Base-by-base conservation (phyloP, 2,113 vertebrate genomes). In the Cranoglanis bouderius region DNA sequence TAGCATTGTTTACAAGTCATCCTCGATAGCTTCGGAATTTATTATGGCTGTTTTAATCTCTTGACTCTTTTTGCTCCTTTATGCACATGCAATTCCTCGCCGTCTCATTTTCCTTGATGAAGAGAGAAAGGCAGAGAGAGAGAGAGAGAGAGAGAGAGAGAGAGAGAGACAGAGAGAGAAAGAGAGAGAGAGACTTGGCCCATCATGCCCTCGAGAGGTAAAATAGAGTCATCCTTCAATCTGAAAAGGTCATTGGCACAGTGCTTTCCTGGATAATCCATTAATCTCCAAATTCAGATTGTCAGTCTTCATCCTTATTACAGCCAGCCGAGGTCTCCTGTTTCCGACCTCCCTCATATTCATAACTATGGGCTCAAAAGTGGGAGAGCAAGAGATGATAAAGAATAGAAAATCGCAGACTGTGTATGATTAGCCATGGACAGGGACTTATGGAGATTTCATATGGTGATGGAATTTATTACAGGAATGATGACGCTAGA, bases 201-300 rank as follows among this genome's bases (percentile, higher is more conserved):
- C 43, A 19, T 91, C 93, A 89, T 92, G 85, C 63, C 88, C 84
- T 90, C 65, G 89, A 88, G 63, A 90, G 92, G 92, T 89, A 93
- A 94, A 92, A 93, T 94, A 90, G 90, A 93, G 91, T 91, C 93
- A 94, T 96, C 91, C 90, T 92, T 95, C 95, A 94, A 93, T 94
- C 92, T 94, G 75, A 88, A 95, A 95, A 95, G 94, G 95, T 96
- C 94, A 93, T 92, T 93, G 92, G 87, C 88, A 87, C 92, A 90
- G 86, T 86, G 87, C 92, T 86, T 91, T 85, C 90, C 87, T 57
- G 80, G 91, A 92, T 89, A 88, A 93, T 91, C 90, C 92, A 92
- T 92, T 93, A 92, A 92, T 93, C 91, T 91, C 80, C 77, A 84
- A 91, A 93, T 92, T 89, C 82, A 89, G 89, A 91, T 91, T 92